These are phyloP conservation scores for Meliscaeva auricollis DNA, from an alignment of 2,888 invertebrate genomes.

Conservation along the genomic window DNA sequence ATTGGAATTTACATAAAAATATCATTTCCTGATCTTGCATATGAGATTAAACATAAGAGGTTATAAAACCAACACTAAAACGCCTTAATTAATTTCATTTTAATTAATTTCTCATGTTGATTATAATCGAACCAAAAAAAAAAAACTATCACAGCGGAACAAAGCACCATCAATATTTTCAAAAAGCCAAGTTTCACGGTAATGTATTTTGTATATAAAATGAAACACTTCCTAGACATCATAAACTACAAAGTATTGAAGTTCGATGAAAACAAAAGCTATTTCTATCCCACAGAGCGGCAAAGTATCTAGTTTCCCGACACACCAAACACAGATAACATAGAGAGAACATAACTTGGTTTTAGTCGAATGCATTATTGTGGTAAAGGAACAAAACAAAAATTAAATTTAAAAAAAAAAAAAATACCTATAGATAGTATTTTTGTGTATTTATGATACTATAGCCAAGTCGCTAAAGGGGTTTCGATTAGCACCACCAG, in stretches of 20 bases:
- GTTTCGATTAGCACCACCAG: constrained; percentile 43
- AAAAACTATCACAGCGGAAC: constrained; percentile 29
- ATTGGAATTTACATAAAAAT: constrained; percentile 49
- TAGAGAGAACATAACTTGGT: constrained; percentile 53
- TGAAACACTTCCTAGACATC: constrained; percentile 59
- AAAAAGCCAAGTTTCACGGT: constrained; percentile 46
- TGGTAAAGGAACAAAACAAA: constrained; percentile 22
- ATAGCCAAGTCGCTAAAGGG: constrained; percentile 48
- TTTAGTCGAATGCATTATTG: constrained; percentile 50
- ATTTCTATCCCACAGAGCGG: constrained; percentile 45
- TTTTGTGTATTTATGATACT: constrained; percentile 14
- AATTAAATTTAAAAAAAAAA: not conserved
- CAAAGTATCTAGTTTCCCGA: constrained; percentile 61
- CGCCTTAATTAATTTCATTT: constrained; percentile 42
- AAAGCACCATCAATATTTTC: constrained; percentile 38
- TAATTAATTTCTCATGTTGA: constrained; percentile 58
- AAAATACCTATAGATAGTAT: not conserved
- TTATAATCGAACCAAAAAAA: constrained; percentile 23
- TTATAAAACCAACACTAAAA: constrained; percentile 49
- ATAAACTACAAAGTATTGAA: constrained; percentile 51
- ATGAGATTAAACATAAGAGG: constrained; percentile 36
- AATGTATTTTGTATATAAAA: constrained; percentile 38
- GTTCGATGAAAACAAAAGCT: constrained; percentile 42
- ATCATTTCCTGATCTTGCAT: constrained; percentile 53
- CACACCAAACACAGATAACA: not conserved